Conservation (phyloP, 2,797 vertebrate genomes). For the Chelon labrosus region DNA sequence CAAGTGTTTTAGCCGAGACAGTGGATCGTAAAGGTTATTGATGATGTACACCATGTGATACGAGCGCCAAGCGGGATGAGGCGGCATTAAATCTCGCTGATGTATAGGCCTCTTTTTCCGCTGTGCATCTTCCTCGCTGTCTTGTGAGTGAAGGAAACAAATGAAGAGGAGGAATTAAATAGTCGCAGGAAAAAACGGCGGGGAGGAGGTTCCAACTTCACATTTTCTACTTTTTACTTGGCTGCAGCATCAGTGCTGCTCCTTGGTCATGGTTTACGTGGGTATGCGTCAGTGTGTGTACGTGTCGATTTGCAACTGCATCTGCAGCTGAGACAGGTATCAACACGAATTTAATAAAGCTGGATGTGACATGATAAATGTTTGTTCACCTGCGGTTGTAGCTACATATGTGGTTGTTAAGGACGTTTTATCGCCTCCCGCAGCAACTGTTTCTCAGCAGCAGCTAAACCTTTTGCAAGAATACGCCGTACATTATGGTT, state of each 20-base stretch:
- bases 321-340: slow-evolving; percentile 9
- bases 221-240: background rate
- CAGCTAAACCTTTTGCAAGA: background rate
- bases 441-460: slow-evolving; percentile 25
- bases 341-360: slow-evolving; percentile 38
- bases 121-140: slow-evolving; percentile 1
- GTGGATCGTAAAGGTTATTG: slow-evolving; percentile 72
- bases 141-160: slow-evolving; percentile 20
- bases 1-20: slow-evolving; percentile 63
- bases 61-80: slow-evolving; percentile 55
- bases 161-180: slow-evolving; percentile 56
- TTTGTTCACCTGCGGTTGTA: slow-evolving; percentile 40
- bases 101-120: slow-evolving; percentile 54
- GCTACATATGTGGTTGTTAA: slow-evolving; percentile 51
- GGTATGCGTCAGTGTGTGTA: slow-evolving; percentile 2
- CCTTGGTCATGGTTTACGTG: slow-evolving; percentile 5
- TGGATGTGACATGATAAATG: slow-evolving; percentile 19
- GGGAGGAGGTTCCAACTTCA: slow-evolving; percentile 6
- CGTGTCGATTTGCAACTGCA: slow-evolving; percentile 4
- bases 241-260: slow-evolving; percentile 5
- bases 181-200: slow-evolving; percentile 8
- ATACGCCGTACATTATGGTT: slow-evolving; percentile 10
- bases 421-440: slow-evolving; percentile 29
- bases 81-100: slow-evolving; percentile 72
- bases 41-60: slow-evolving; percentile 70